Base-by-base conservation (phyloP, 2,113 vertebrate genomes). In the Chloropsis cyanopogon region DNA sequence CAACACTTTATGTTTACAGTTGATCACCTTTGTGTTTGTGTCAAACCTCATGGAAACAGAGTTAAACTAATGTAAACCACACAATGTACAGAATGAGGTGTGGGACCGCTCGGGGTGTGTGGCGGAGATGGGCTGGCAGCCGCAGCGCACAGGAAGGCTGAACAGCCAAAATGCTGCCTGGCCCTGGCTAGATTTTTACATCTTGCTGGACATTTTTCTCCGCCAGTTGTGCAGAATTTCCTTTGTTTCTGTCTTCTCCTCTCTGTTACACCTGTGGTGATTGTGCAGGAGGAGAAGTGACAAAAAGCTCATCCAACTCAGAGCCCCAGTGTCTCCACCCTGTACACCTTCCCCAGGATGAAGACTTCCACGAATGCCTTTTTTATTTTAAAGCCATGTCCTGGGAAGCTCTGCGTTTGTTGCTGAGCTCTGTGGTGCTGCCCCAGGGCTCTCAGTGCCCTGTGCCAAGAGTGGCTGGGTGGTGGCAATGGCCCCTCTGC, bases 1-100 rank as follows among this genome's bases (percentile, higher is more conserved):
- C 84, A 79, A 94, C 93, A 86, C 91, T 85, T 92, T 3, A 39
- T 11, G 64, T 90, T 53, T 91, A 93, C 95, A 78, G 97, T 97
- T 97, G 82, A 78, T 78, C 92, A 42, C 92, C 72, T 96, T 82
- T 25, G 66, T 69, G 53, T 72, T 91, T 63, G 66, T 78, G 96
- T 94, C 88, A 97, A 97, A 97, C 97, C 96, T 94, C 96, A 91
- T 18, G 33, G 41, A 83, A 84, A 75, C 68, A 53, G 61, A 80
- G 95, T 28, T 26, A 35, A 61, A 41, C 15, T 8, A 3, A 35
- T 0, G 3, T 21, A 35, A 89, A 49, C 25, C 25, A 11, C 66
- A 23, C 2, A 1, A 3, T 8, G 57, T 24, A 10, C 21, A 37
- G 41, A 39, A 4, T 7, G 65, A 80, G 41, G 14, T n/a, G 78